A percentile compares a stretch with the other conserved stretches of the same genome.
Conservation (phyloP, 2,113 vertebrate genomes). For the Accipiter cooperii region DNA sequence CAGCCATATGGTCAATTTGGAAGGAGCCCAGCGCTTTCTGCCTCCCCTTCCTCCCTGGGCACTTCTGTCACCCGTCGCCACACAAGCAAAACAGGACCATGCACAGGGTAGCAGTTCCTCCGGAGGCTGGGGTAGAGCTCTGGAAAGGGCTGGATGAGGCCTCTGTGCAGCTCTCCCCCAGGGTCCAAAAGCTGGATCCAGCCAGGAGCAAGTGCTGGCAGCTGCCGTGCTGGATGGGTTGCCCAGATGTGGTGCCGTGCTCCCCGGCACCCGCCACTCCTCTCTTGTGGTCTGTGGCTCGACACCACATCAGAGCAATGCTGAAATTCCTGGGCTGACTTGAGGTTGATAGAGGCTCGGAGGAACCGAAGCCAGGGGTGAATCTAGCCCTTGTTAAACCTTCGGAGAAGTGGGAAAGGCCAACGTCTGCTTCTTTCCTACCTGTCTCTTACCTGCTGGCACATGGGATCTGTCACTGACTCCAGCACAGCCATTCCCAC, state of each 20-base stretch:
- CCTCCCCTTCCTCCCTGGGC: background rate
- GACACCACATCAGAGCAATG: background rate
- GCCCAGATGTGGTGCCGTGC: background rate
- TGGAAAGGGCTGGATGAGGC: background rate
- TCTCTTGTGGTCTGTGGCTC: background rate
- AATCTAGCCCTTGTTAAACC: background rate
- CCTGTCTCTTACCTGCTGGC: background rate
- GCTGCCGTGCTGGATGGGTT: background rate
- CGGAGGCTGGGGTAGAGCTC: background rate
- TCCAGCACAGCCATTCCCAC: background rate
- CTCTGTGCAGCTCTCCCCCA: background rate
- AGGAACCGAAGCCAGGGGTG: background rate
- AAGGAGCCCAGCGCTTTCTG: background rate
- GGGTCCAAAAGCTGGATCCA: background rate
- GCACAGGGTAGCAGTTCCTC: background rate
- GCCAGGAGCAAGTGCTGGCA: background rate
- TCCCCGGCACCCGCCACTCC: background rate
- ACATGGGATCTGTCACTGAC: background rate
- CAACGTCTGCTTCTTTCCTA: background rate
- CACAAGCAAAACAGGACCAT: background rate
- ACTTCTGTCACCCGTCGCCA: background rate
- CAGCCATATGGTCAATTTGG: background rate
- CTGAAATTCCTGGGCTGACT: background rate
- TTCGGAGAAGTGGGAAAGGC: background rate
- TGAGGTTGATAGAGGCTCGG: background rate